Conservation (phyloP, 2,797 vertebrate species). For the Thripadectes ignobilis region DNA sequence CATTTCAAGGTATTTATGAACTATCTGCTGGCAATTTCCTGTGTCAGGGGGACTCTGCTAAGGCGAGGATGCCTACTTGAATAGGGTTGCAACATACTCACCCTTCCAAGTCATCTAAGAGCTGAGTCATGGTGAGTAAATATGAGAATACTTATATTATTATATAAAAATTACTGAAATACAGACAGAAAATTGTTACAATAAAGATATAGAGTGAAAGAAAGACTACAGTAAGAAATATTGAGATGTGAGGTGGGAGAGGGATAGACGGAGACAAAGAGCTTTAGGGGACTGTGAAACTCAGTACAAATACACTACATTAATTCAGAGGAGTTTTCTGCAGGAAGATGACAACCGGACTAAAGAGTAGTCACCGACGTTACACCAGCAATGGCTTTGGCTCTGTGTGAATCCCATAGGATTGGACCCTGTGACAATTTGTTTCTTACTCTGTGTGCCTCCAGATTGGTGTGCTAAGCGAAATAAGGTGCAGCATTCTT, state of each 20-base stretch:
- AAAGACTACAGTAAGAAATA: background rate
- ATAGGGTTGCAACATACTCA: background rate
- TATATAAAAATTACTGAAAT: background rate
- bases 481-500: conserved; percentile 55
- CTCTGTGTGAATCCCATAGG: background rate
- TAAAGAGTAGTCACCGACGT: accelerated
- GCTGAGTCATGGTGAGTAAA: background rate
- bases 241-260: background rate
- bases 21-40: background rate
- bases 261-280: background rate
- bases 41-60: background rate
- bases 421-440: conserved; percentile 3
- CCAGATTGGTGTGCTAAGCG: conserved; percentile 23
- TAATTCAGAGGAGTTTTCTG: background rate
- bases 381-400: background rate
- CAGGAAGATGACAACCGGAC: background rate
- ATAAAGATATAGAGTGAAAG: background rate
- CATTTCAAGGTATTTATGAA: background rate
- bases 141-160: background rate
- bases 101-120: background rate
- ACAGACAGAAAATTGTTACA: background rate
- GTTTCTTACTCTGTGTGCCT: background rate
- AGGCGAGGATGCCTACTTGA: background rate
- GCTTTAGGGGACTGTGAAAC: background rate
- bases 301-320: background rate